These are phyloP conservation scores for Arge pagana DNA, from an alignment of 2,888 invertebrate species.

Conservation along the genomic window DNA sequence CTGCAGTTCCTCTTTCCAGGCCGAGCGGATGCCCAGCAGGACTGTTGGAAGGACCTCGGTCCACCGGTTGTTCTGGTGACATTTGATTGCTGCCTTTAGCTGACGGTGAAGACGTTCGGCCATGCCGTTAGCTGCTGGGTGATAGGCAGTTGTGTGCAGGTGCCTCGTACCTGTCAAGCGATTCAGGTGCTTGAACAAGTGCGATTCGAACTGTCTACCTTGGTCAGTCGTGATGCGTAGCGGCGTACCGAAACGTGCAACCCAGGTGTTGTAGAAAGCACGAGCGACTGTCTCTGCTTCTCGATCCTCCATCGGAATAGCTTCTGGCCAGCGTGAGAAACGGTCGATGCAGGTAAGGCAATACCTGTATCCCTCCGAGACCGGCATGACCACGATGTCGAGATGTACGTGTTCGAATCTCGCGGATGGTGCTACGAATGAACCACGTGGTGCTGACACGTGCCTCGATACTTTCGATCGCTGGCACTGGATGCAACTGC, in stretches of 20 bases:
- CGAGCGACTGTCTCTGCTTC: conserved; percentile 32
- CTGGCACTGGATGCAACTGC: conserved; percentile 46
- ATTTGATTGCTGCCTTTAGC: conserved; percentile 34
- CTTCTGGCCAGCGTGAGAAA: conserved; percentile 38
- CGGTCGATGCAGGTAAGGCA: conserved; percentile 47
- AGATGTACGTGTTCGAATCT: conserved; percentile 47
- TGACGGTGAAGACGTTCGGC: conserved; percentile 34
- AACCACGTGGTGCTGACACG: conserved; percentile 36
- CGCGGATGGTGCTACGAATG: conserved; percentile 33
- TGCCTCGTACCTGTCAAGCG: conserved; percentile 22
- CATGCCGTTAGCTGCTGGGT: conserved; percentile 29
- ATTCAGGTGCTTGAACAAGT: conserved; percentile 30
- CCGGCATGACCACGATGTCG: conserved; percentile 41
- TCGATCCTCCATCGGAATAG: conserved; percentile 20
- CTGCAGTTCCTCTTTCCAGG: conserved; percentile 40
- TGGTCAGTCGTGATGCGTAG: conserved; percentile 36
- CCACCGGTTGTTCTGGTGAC: conserved; percentile 32
- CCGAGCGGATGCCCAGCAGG: conserved; percentile 37
- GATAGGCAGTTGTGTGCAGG: conserved; percentile 25
- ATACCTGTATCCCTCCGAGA: conserved; percentile 40
- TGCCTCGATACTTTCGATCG: conserved; percentile 44
- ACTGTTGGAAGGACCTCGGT: conserved; percentile 34
- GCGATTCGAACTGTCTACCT: conserved; percentile 37
- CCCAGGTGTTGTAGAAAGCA: conserved; percentile 27
- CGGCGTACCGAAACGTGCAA: conserved; percentile 31